A percentile compares a stretch with the other conserved stretches of the same genome.
Conservation (phyloP, 2,113 vertebrate species). For the Gopherus evgoodei region DNA sequence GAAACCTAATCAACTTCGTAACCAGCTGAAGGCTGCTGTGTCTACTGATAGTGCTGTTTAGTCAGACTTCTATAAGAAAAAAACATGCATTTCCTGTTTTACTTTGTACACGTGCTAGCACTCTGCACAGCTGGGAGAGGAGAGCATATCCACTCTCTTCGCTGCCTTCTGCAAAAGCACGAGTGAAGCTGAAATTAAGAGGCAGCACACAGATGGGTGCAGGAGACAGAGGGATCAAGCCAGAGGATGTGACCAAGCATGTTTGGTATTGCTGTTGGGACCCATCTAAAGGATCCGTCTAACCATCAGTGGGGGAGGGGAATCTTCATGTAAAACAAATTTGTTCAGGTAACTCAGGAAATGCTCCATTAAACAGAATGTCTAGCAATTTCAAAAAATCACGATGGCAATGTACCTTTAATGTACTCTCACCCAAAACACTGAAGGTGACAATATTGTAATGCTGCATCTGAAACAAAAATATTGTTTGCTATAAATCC, state of each 20-base stretch:
- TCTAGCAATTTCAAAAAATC: background rate
- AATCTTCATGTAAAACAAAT: background rate
- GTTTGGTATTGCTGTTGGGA: background rate
- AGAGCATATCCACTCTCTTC: background rate
- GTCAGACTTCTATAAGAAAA: background rate
- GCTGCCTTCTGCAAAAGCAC: background rate
- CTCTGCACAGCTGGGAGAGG: background rate
- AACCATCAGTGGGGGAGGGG: background rate
- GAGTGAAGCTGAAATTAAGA: background rate
- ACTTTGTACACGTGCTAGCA: background rate
- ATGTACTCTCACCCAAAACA: background rate
- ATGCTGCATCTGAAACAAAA: background rate
- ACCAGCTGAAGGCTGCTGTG: background rate
- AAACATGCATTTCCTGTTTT: background rate
- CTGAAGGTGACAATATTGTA: background rate
- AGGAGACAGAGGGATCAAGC: background rate
- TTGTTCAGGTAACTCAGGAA: background rate
- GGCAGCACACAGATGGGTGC: background rate
- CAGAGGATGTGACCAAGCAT: background rate
- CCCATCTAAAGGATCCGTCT: background rate
- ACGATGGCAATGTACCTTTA: background rate
- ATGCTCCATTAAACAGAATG: background rate
- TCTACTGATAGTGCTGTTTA: background rate
- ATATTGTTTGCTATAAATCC: background rate
- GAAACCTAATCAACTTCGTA: background rate